phyloP scores from a whole-genome alignment of 1,140 invertebrate species.

The Bombus pascuorum region DNA sequence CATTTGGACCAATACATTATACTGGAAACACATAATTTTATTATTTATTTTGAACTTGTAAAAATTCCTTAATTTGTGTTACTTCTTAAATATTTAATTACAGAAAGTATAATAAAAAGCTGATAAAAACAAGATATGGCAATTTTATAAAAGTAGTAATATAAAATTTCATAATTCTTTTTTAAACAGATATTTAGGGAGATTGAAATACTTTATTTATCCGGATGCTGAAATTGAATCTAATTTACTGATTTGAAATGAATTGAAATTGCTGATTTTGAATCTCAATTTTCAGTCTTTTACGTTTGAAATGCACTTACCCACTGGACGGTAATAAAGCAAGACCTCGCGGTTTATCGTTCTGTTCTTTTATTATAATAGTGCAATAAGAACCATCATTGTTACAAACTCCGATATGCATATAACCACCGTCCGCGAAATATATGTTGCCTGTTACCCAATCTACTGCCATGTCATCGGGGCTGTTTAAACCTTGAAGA shows the following conservation, averaged over 20 bases:
- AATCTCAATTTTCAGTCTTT: constrained; percentile 6
- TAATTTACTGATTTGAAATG: too few relatives aligned
- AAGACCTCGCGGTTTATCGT: constrained; percentile 85
- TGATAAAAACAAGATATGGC: too few relatives aligned
- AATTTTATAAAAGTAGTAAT: background rate
- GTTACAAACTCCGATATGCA: constrained; percentile 89
- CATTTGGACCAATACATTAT: constrained; percentile 94
- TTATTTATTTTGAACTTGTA: background rate
- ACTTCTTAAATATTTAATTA: background rate
- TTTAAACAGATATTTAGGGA: background rate
- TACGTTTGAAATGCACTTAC: constrained; percentile 69
- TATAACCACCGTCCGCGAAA: constrained; percentile 89
- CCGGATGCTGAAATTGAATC: background rate
- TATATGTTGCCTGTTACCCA: constrained; percentile 92
- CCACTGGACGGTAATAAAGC: constrained; percentile 85
- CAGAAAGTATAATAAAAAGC: background rate
- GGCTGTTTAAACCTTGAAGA: constrained; percentile 85
- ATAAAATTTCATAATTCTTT: background rate
- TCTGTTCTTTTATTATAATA: constrained; percentile 84
- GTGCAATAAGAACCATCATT: constrained; percentile 85
- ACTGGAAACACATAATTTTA: constrained; percentile 75
- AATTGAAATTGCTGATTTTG: background rate
- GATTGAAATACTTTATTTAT: background rate
- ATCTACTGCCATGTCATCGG: constrained; percentile 91
- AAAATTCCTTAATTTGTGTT: too few relatives aligned